Evolutionary conservation across 2,113 vertebrate genomes (phyloP).

Genomic region (Cyrtonyx montezumae): DNA sequence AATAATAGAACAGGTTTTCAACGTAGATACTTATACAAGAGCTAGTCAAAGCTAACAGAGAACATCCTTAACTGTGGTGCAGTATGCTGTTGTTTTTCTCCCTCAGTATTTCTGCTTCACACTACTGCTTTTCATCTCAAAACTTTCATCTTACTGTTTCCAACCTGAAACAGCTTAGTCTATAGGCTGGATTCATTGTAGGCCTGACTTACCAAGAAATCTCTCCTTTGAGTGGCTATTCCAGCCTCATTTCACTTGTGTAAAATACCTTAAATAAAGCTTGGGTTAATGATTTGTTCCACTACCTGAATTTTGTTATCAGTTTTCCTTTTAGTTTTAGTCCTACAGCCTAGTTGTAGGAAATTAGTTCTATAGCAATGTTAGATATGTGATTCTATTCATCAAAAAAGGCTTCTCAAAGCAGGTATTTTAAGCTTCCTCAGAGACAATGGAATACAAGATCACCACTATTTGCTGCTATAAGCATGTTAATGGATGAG

Average conservation of each 20-base stretch:
- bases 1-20: not conserved
- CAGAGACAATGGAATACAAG: not conserved
- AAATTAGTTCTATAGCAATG: not conserved
- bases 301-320: rapidly evolving
- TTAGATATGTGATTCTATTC: not conserved
- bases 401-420: not conserved
- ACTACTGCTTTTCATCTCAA: not conserved
- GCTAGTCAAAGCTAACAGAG: not conserved
- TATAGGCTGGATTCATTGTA: rapidly evolving
- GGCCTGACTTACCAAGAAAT: not conserved
- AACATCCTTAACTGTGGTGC: not conserved
- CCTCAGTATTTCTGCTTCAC: not conserved
- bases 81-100: not conserved
- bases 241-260: not conserved
- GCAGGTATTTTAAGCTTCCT: not conserved
- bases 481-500: not conserved
- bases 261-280: not conserved
- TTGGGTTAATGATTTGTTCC: not conserved
- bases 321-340: not conserved
- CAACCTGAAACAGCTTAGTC: rapidly evolving
- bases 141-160: not conserved
- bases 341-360: not conserved
- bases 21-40: not conserved
- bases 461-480: not conserved
- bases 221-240: not conserved